phyloP scores from a whole-genome alignment of 2,888 invertebrate genomes.

The Branchipolynoe longqiensis region DNA sequence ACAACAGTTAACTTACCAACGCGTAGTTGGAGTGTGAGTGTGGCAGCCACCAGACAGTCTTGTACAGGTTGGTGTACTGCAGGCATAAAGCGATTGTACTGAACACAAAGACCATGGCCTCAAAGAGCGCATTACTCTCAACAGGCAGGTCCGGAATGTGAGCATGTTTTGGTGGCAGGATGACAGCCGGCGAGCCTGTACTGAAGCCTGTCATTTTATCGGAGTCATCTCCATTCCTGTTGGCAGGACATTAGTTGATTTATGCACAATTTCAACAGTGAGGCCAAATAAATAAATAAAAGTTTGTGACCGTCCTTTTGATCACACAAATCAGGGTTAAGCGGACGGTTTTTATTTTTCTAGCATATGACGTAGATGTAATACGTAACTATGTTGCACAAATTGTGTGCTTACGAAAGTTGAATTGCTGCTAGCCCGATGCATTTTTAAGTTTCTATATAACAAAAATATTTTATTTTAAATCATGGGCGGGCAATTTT shows the following conservation, averaged over 20 bases:
- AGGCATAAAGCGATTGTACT: constrained; percentile 89
- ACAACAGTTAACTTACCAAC: constrained; percentile 86
- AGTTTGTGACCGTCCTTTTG: no score
- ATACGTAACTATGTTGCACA: no score
- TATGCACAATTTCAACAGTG: not conserved
- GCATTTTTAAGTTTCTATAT: no score
- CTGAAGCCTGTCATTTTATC: not conserved
- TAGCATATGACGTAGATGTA: no score
- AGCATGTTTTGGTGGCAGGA: constrained; percentile 76
- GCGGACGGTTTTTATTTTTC: no score
- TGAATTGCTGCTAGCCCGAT: no score
- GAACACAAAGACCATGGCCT: constrained; percentile 91
- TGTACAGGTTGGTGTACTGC: constrained; percentile 96
- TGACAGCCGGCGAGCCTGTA: not conserved
- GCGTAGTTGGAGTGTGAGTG: constrained; percentile 93
- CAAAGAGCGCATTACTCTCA: constrained; percentile 92
- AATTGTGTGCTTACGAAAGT: no score
- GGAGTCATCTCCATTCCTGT: constrained; percentile 33
- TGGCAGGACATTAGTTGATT: not conserved
- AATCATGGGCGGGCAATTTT: no score
- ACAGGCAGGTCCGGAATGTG: constrained; percentile 85
- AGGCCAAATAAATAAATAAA: no score
- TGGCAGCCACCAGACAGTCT: constrained; percentile 98
- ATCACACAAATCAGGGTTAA: no score
- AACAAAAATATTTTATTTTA: no score